Base-by-base conservation (phyloP, 2,113 vertebrate species). In the Amphiprion percula region DNA sequence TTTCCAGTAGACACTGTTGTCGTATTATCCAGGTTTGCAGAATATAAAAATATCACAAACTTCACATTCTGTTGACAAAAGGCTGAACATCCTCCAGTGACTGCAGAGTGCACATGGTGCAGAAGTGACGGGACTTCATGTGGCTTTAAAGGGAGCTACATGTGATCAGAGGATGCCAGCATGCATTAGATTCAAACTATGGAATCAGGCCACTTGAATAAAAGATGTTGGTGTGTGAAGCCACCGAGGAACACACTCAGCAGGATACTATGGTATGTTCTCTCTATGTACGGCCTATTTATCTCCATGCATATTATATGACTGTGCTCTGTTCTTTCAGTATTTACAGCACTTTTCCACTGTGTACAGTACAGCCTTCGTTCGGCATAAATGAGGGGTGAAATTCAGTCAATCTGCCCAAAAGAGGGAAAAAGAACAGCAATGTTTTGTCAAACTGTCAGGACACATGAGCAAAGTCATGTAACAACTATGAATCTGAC, bases 111-210 rank as follows among this genome's bases (percentile, higher is more conserved):
- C 50, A 61, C 4, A 2, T 21, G 47, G 67, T 74, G 68, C 44
- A 74, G 59, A 50, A 39, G 54, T 80, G 65, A 90, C 73, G 80
- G n/a, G 56, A n/a, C 66, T 39, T 58, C 68, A 68, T 70, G 74
- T 53, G 59, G 59, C 71, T 74, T 80, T 82, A 64, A 69, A 46
- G 47, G n/a, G 72, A 66, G 64, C 53, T 26, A 41, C 72, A 61
- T 86, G 76, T 76, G 70, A 87, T 81, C 73, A 46, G 77, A 76
- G 39, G 68, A 71, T 83, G 90, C 82, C 84, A 88, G 26, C 67
- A 73, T 73, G 77, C 70, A 87, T 92, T 82, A 91, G 53, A 30
- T 85, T 90, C 88, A 90, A 84, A 85, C 70, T 79, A 83, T 63
- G 72, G 69, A 87, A 87, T 80, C 75, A 91, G 79, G 86, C 74